Percentiles rank a stretch among this genome's conserved stretches.
Conservation (phyloP, 2,888 invertebrate genomes). For the Villa cingulata region DNA sequence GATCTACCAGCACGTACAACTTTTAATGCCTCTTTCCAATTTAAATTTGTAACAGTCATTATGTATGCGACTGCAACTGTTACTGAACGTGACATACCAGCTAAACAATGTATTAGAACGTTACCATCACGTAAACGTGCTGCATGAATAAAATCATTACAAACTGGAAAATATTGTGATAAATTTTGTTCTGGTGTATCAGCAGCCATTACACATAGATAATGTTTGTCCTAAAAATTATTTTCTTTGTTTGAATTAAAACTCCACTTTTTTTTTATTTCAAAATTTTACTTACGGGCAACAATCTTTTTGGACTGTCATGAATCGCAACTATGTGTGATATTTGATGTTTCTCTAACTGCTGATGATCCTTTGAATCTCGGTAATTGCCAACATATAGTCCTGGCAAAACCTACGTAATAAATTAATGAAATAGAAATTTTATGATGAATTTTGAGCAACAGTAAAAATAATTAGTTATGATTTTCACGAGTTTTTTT, state of each 20-base stretch:
- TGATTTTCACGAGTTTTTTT: too few species aligned
- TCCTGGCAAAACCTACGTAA: constrained; percentile 86
- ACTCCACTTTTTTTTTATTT: too few species aligned
- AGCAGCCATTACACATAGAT: constrained; percentile 89
- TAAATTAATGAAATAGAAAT: too few species aligned
- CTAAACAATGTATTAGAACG: constrained; percentile 89
- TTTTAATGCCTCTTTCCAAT: constrained; percentile 86
- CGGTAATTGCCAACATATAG: constrained; percentile 92
- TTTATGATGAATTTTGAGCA: too few species aligned
- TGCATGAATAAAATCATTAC: constrained; percentile 93
- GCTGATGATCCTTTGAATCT: constrained; percentile 84
- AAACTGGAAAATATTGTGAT: constrained; percentile 80
- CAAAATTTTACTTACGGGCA: constrained; percentile 60
- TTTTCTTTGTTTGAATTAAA: too few species aligned
- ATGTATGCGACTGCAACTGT: constrained; percentile 93
- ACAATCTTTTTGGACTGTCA: constrained; percentile 78
- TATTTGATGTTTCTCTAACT: constrained; percentile 78
- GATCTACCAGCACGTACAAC: constrained; percentile 83
- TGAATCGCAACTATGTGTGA: constrained; percentile 93
- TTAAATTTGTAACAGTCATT: constrained; percentile 81
- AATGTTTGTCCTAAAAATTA: constrained; percentile 75
- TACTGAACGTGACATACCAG: constrained; percentile 93
- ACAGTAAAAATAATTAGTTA: too few species aligned
- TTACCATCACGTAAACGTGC: constrained; percentile 80
- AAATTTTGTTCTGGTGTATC: constrained; percentile 91